phyloP scores from a whole-genome alignment of 2,888 invertebrate genomes.

The Venustoraphidia nigricollis region DNA sequence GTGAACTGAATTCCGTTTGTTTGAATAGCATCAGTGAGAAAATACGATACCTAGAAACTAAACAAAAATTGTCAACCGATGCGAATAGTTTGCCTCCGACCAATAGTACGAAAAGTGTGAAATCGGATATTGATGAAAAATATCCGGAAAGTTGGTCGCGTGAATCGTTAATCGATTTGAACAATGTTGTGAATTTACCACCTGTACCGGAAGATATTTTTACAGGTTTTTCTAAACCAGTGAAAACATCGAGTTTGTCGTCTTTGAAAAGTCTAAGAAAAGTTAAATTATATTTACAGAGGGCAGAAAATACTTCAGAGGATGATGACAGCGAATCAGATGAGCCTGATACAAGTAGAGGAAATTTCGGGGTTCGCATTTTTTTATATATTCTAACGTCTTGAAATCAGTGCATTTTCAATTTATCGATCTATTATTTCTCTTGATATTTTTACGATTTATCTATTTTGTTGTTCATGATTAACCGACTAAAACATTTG shows the following conservation, averaged over 20 bases:
- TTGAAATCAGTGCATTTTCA: too few species aligned
- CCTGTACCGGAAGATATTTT: slow-evolving; percentile 32
- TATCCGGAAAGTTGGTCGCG: slow-evolving; percentile 30
- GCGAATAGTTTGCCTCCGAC: slow-evolving; percentile 15
- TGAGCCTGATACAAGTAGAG: slow-evolving; percentile 12
- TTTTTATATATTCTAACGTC: background rate
- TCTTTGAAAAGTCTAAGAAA: slow-evolving; percentile 30
- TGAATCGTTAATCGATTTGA: slow-evolving; percentile 28
- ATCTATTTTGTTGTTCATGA: too few species aligned
- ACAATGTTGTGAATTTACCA: slow-evolving; percentile 27
- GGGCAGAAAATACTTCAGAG: slow-evolving; percentile 26
- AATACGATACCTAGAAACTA: slow-evolving; percentile 22
- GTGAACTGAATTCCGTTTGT: slow-evolving; percentile 10
- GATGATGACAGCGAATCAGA: slow-evolving; percentile 27
- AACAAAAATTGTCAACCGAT: slow-evolving; percentile 12
- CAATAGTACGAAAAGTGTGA: slow-evolving; percentile 22
- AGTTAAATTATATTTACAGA: slow-evolving; percentile 28
- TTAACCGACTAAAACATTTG: too few species aligned
- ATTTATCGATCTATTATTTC: too few species aligned
- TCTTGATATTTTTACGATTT: too few species aligned
- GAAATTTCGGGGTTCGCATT: background rate
- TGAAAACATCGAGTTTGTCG: slow-evolving; percentile 27
- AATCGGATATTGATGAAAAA: slow-evolving; percentile 29
- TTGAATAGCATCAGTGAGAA: slow-evolving; percentile 21
- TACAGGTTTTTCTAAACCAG: slow-evolving; percentile 26